phyloP scores from a whole-genome alignment of 2,797 vertebrate genomes.

The Syndactyla subalaris region DNA sequence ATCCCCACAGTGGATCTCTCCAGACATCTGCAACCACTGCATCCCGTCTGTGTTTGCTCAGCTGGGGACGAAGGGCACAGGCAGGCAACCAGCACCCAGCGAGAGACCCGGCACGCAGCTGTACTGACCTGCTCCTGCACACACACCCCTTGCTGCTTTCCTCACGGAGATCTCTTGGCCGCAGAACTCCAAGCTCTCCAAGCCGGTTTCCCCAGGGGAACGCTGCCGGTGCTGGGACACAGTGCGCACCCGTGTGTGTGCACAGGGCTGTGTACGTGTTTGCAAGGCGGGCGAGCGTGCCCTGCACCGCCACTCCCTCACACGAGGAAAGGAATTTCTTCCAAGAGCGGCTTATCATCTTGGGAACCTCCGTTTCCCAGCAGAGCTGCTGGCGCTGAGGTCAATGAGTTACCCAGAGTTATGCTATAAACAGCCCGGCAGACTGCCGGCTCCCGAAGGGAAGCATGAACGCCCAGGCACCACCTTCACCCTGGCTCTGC shows the following conservation, averaged over 20 bases:
- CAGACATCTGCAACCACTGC: neutral
- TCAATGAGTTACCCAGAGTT: slow-evolving; percentile 35
- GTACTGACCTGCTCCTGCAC: slow-evolving; percentile 43
- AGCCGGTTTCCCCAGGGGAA: neutral
- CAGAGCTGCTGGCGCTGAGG: neutral
- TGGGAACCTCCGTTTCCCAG: slow-evolving; percentile 62
- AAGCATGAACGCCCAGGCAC: neutral
- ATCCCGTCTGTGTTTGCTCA: neutral
- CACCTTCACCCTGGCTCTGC: neutral
- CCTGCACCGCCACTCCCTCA: slow-evolving; percentile 28
- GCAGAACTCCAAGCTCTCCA: neutral
- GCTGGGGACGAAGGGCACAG: neutral
- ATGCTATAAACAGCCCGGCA: neutral
- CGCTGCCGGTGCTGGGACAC: neutral
- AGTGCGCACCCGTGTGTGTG: rapidly evolving
- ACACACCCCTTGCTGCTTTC: neutral
- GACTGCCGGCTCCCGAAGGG: neutral
- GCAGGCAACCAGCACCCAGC: neutral
- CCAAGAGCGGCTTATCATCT: slow-evolving; percentile 43
- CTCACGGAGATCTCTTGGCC: neutral
- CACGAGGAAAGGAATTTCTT: slow-evolving; percentile 20
- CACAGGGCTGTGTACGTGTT: neutral
- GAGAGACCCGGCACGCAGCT: neutral
- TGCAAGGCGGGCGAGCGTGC: neutral
- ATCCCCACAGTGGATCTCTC: neutral